Evolutionary conservation across 2,888 invertebrate species (phyloP), one percentile per base, ranked within the genome.

Genomic region (Leptogaster cylindrica): DNA sequence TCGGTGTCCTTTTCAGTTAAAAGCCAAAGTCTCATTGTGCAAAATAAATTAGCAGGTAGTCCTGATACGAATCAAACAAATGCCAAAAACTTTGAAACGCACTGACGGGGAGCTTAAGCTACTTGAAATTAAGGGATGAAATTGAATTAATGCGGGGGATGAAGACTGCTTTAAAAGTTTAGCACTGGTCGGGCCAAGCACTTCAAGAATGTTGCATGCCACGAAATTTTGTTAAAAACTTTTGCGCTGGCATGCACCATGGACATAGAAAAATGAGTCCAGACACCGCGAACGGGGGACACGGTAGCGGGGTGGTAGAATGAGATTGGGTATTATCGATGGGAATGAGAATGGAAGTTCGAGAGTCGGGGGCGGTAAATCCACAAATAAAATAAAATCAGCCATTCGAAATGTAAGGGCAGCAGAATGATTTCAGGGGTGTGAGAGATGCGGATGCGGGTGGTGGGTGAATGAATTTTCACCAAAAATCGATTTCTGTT

Each of bases 241-340:
- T 55, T 55, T 61, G 25, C 44, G 41, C 44, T 44, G 20, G 23
- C 61, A 41, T 58, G 58, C 41, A 61, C 31, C 28, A 25, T 14
- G n/a, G n/a, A 58, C 61, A 16, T 61, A 44, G 61, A 61, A 61
- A 61, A 61, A 61, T 61, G 61, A 61, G 18, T 28, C 61, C 61
- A 61, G 61, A 61, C 61, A 61, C 28, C 41, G 18, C 61, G 14
- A 46, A n/a, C 16, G 36, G 27, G 12, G 6, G 50, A 16, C 28
- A 12, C 25, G 50, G 8, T 50, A 12, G 33, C 18, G 36, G 10
- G 55, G 36, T 8, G 12, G 14, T 25, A 4, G 16, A 8, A n/a
- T n/a, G n/a, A n/a, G n/a, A n/a, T n/a, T n/a, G n/a, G n/a, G n/a
- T n/a, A n/a, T n/a, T n/a, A n/a, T n/a, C n/a, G n/a, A n/a, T n/a